Percentiles rank a stretch among this genome's conserved stretches.
phyloP scores from a whole-genome alignment of 2,797 vertebrate genomes.

The Eleutherodactylus coqui region DNA sequence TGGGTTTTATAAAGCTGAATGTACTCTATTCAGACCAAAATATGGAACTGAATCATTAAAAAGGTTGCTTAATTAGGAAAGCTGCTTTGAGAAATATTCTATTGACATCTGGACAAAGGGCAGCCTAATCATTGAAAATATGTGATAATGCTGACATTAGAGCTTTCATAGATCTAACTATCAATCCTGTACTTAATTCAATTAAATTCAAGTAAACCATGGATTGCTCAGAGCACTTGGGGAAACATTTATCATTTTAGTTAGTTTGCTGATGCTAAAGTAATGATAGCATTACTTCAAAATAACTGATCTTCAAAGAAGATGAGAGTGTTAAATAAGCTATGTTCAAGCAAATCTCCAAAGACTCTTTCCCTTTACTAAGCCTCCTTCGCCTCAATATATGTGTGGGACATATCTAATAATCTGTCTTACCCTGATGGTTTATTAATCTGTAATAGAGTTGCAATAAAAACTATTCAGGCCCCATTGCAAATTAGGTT shows the following conservation, averaged over 20 bases:
- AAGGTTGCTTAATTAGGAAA: not conserved
- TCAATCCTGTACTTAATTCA: not conserved
- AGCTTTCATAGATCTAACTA: not conserved
- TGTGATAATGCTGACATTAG: not conserved
- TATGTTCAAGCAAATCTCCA: no score
- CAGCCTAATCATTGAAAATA: not conserved
- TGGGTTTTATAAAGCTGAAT: not conserved
- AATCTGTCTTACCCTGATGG: not conserved
- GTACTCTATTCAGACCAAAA: not conserved
- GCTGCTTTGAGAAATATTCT: not conserved
- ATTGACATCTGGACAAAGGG: not conserved
- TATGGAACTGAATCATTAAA: not conserved
- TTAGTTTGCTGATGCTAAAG: not conserved
- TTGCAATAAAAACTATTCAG: no score
- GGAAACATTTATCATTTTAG: not conserved
- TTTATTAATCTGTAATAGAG: not conserved
- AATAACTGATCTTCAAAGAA: not conserved
- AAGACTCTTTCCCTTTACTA: not conserved
- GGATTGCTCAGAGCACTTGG: not conserved
- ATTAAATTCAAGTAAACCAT: not conserved
- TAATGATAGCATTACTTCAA: not conserved
- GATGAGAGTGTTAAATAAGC: no score
- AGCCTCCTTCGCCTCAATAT: not conserved
- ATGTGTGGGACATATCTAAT: not conserved
- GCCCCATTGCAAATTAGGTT: no score